Base-by-base conservation (phyloP, 2,888 invertebrate genomes). In the Caenorhabditis macrosperma region DNA sequence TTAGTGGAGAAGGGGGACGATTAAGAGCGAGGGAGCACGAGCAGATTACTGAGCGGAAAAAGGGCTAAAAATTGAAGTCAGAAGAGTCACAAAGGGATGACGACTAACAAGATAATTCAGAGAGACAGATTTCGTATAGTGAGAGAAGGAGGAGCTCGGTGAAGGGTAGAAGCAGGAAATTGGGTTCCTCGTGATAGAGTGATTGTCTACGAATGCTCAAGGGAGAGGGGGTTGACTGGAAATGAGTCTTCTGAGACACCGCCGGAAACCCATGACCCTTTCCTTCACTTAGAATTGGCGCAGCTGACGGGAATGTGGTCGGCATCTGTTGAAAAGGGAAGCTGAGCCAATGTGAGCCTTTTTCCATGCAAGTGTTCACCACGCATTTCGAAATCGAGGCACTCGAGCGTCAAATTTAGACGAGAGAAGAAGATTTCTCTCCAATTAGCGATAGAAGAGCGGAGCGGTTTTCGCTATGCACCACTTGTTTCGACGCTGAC, bases 21-120 rank as follows among this genome's bases (percentile, higher is more conserved):
- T 2, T n/a, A 2, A 9, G 17, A 44, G 44, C 17, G 44, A 17
- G 44, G 20, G 44, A 10, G 44, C 17, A 17, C 44, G 44, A 2
- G 44, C 44, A 44, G 44, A 44, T 44, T n/a, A 6, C 15, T 15
- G 15, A 17, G 7, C 17, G 44, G 20, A 20, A 5, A 3, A 2
- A 17, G 9, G 17, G 17, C 44, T 44, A 2, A 44, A 44, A 44
- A 6, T n/a, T 6, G 4, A 2, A 15, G 44, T 44, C 44, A 44
- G 44, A 44, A 17, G 17, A 44, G 44, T n/a, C n/a, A n/a, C n/a
- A n/a, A n/a, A n/a, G n/a, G n/a, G 10, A 17, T 17, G 17, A 17
- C 20, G 44, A 24, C 52, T 54, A 54, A 54, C 52, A 17, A 30
- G 52, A 54, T 54, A 54, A 54, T 54, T 54, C 30, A 54, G 10